phyloP scores from a whole-genome alignment of 1,140 invertebrate species.

The Cydia pomonella region DNA sequence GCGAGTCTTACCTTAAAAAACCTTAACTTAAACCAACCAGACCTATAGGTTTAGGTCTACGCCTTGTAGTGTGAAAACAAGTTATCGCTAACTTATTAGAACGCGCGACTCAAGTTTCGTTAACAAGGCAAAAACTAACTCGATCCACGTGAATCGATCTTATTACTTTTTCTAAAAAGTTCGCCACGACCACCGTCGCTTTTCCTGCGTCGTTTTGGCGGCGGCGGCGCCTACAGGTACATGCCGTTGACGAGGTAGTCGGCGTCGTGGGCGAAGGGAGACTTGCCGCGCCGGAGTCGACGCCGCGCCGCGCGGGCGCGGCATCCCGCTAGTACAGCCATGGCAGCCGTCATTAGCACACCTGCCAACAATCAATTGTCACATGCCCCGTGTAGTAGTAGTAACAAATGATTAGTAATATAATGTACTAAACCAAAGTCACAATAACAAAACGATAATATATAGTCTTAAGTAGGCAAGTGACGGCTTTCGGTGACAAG shows the following conservation, averaged over 20 bases:
- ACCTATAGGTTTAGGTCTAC: too few relatives aligned
- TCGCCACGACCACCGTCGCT: not conserved
- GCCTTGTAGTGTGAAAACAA: too few relatives aligned
- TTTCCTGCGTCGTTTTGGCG: not conserved
- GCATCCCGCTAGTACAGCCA: conserved; percentile 89
- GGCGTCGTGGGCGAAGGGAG: conserved; percentile 94
- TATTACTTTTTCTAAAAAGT: not conserved
- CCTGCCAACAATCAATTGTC: conserved; percentile 82
- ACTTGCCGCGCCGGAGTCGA: conserved; percentile 88
- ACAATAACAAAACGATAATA: too few relatives aligned
- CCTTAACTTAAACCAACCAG: too few relatives aligned
- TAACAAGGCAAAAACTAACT: not conserved
- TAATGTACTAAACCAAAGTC: too few relatives aligned
- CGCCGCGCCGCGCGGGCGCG: conserved; percentile 87
- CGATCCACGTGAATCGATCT: not conserved
- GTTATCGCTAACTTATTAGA: too few relatives aligned
- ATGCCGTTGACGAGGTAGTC: conserved; percentile 99
- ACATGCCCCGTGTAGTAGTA: not conserved
- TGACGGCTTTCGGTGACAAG: too few relatives aligned
- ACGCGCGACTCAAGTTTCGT: not conserved
- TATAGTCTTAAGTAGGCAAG: too few relatives aligned
- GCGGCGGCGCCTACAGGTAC: conserved; percentile 87
- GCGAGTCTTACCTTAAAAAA: not conserved
- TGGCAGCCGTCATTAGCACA: conserved; percentile 83
- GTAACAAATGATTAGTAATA: too few relatives aligned